phyloP scores from a whole-genome alignment of 2,888 invertebrate species.

The Saturnia pavonia region DNA sequence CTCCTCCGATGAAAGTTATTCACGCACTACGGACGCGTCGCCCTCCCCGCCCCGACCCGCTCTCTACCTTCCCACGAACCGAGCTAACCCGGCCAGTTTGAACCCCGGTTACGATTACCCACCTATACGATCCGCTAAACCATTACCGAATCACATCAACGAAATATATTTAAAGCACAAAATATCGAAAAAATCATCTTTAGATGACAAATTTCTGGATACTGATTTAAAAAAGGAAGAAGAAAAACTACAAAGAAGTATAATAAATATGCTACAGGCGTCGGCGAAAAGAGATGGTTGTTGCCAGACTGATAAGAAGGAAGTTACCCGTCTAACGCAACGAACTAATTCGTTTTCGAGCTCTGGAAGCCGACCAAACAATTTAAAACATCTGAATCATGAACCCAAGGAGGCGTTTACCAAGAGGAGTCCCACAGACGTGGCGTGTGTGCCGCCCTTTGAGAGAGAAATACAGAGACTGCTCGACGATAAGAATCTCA shows the following conservation, averaged over 20 bases:
- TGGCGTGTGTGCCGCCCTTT: constrained; percentile 84
- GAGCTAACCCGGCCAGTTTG: constrained; percentile 75
- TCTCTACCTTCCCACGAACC: constrained; percentile 74
- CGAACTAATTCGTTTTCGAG: constrained; percentile 79
- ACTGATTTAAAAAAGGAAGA: constrained; percentile 74
- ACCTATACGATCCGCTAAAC: constrained; percentile 77
- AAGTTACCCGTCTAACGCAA: constrained; percentile 67
- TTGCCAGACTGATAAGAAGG: constrained; percentile 86
- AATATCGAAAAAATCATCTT: constrained; percentile 61
- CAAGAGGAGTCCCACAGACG: constrained; percentile 75
- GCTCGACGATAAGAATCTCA: constrained; percentile 86
- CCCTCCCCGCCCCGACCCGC: constrained; percentile 83
- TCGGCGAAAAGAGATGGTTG: constrained; percentile 84
- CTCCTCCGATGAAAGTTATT: constrained; percentile 92
- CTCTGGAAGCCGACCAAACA: constrained; percentile 75
- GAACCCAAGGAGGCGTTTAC: constrained; percentile 72
- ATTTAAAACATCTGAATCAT: constrained; percentile 79
- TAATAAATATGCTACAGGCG: constrained; percentile 78
- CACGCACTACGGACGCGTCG: constrained; percentile 88
- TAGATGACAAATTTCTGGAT: constrained; percentile 71
- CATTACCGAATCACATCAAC: constrained; percentile 59
- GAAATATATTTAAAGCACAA: constrained; percentile 73
- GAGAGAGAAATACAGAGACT: constrained; percentile 91
- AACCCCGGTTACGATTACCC: constrained; percentile 81
- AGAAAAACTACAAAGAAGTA: constrained; percentile 74